Evolutionary conservation across 2,113 vertebrate genomes (phyloP).

Genomic region (Albula goreensis): DNA sequence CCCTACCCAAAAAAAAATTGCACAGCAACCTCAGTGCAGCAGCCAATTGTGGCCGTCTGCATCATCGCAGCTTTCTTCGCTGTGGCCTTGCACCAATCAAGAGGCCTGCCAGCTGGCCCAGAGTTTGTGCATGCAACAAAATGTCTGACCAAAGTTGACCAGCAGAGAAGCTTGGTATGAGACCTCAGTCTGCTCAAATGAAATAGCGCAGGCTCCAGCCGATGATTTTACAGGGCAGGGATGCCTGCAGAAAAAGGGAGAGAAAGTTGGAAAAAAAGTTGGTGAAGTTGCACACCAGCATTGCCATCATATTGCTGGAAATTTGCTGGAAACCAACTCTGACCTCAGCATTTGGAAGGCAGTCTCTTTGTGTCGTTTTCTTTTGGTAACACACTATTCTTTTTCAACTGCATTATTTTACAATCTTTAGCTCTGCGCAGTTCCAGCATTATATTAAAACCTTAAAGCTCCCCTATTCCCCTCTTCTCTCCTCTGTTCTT

Average conservation of each 20-base stretch:
- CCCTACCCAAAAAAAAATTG: not conserved
- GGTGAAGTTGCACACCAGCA: not conserved
- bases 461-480: slow-evolving; percentile 24
- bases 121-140: slow-evolving; percentile 7
- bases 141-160: slow-evolving; percentile 19
- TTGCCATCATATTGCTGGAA: not conserved
- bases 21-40: not conserved
- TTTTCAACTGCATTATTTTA: slow-evolving; percentile 33
- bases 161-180: slow-evolving; percentile 2
- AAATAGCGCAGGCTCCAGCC: not conserved
- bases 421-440: slow-evolving; percentile 1
- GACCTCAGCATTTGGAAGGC: not conserved
- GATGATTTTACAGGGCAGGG: not conserved
- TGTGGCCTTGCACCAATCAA: slow-evolving; percentile 14
- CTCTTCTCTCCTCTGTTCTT: slow-evolving; percentile 58
- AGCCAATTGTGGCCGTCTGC: slow-evolving; percentile 18
- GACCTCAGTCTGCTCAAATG: not conserved
- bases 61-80: slow-evolving; percentile 1
- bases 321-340: not conserved
- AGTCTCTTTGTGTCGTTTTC: not conserved
- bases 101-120: slow-evolving; percentile 3
- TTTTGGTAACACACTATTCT: not conserved
- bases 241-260: not conserved
- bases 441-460: slow-evolving; percentile 46
- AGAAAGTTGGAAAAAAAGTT: not conserved